A percentile compares a stretch with the other conserved stretches of the same genome.
phyloP scores from a whole-genome alignment of 2,888 invertebrate genomes.

The Eurois occulta region DNA sequence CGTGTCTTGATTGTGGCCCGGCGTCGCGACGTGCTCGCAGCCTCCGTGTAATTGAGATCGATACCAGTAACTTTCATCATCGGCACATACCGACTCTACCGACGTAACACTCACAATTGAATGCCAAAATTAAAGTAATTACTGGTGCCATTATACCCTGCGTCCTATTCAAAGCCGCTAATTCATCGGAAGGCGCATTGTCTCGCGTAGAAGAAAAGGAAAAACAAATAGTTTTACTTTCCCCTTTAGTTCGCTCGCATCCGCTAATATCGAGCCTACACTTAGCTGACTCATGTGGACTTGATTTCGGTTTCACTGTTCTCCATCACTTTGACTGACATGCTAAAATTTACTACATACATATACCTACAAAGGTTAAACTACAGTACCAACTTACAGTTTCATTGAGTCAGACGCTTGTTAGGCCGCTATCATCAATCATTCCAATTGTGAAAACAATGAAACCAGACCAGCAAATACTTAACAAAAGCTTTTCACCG shows the following conservation, averaged over 20 bases:
- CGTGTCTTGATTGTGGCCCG: constrained; percentile 70
- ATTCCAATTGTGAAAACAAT: constrained; percentile 60
- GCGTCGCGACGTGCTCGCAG: constrained; percentile 73
- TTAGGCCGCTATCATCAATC: constrained; percentile 71
- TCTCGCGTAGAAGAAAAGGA: constrained; percentile 80
- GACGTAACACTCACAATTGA: constrained; percentile 79
- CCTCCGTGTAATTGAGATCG: constrained; percentile 79
- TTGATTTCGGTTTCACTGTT: constrained; percentile 86
- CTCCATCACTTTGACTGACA: constrained; percentile 80
- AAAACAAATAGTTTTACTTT: constrained; percentile 89
- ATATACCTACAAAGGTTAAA: constrained; percentile 47
- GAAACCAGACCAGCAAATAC: constrained; percentile 41
- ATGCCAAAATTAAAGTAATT: constrained; percentile 80
- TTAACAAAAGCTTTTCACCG: constrained; percentile 53
- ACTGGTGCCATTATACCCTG: constrained; percentile 68
- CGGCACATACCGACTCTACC: constrained; percentile 68
- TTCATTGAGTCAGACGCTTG: constrained; percentile 63
- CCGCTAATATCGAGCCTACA: constrained; percentile 86
- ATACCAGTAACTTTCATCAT: constrained; percentile 85
- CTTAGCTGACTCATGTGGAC: constrained; percentile 86
- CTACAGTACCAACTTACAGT: constrained; percentile 70
- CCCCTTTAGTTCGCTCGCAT: constrained; percentile 86
- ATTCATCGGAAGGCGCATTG: constrained; percentile 76
- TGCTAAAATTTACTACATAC: constrained; percentile 70
- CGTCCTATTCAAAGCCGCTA: constrained; percentile 61